Evolutionary conservation across 2,888 invertebrate genomes (phyloP), one percentile per base, ranked within the genome.

Genomic region (Dimorphilus gyrociliatus): DNA sequence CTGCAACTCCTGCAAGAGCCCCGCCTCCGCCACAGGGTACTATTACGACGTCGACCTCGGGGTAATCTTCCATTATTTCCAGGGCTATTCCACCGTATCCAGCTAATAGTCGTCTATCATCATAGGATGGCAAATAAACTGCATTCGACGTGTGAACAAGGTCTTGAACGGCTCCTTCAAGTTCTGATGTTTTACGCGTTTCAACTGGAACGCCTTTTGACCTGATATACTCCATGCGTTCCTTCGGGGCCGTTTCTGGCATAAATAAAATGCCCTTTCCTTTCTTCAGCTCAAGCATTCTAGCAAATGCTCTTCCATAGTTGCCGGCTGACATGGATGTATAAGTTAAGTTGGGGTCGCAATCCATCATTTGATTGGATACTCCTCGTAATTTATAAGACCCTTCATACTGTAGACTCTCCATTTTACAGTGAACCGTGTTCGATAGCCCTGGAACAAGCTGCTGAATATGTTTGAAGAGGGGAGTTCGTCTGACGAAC

Each of bases 11-110:
- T 12, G 56, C 44, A 12, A 56, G 44, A 3, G 56, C 36, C 0
- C 52, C 55, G n/a, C 57, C 58, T 6, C 60, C 56, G 13, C 57
- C 57, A 42, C 58, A 59, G 26, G 50, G 47, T 12, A 58, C 52
- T 12, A 59, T 33, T 4, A 59, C 46, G n/a, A 59, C 41, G 35
- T 60, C 60, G 10, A 53, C 50, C n/a, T 47, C 39, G 3, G 50
- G 42, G 1, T 50, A 38, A 15, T 46, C 48, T 25, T 53, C 49
- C 29, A 60, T 36, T 4, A 60, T 45, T 38, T 60, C 59, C 23
- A 55, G 23, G 1, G 44, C 53, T 29, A 48, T 36, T 27, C 55
- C 55, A 40, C n/a, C 21, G n/a, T n/a, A n/a, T n/a, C n/a, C n/a
- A n/a, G n/a, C n/a, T n/a, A n/a, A n/a, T n/a, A n/a, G n/a, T n/a